Conservation (phyloP, 2,888 invertebrate genomes). For the Polymixis flavicincta region DNA sequence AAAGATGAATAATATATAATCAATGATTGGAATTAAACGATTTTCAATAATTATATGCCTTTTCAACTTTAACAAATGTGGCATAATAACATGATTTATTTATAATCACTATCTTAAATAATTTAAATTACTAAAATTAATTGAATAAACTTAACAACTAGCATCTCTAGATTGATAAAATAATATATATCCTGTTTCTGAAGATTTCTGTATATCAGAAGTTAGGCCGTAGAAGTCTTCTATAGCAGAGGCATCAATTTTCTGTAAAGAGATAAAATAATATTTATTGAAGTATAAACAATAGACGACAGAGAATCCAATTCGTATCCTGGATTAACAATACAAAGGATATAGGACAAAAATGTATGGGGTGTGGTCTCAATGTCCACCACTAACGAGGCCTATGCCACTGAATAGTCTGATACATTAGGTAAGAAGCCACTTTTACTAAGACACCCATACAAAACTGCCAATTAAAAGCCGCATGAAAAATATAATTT, state of each 20-base stretch:
- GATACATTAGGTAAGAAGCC: too few relatives aligned
- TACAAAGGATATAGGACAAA: not conserved
- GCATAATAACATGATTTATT: slow-evolving; percentile 86
- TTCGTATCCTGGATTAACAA: not conserved
- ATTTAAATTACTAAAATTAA: slow-evolving; percentile 86
- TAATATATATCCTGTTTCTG: slow-evolving; percentile 99
- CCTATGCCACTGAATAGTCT: not conserved
- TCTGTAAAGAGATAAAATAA: slow-evolving; percentile 91
- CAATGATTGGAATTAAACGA: slow-evolving; percentile 81
- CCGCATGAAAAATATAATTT: not conserved
- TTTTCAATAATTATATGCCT: slow-evolving; percentile 86
- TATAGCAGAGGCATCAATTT: slow-evolving; percentile 99
- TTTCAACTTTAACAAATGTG: slow-evolving; percentile 88
- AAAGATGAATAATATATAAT: slow-evolving; percentile 74
- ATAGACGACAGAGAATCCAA: not conserved
- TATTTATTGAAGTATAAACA: not conserved
- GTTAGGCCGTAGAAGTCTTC: slow-evolving; percentile 99
- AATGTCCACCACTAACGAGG: not conserved
- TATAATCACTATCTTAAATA: slow-evolving; percentile 83
- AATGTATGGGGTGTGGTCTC: not conserved
- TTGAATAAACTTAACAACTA: slow-evolving; percentile 90
- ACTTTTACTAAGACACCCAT: too few relatives aligned
- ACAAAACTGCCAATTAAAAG: too few relatives aligned
- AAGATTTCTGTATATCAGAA: slow-evolving; percentile 99
- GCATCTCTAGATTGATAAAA: slow-evolving; percentile 98